A percentile compares a stretch with the other conserved stretches of the same genome.
phyloP scores from a whole-genome alignment of 2,113 vertebrate species.

The Trogon surrucura region DNA sequence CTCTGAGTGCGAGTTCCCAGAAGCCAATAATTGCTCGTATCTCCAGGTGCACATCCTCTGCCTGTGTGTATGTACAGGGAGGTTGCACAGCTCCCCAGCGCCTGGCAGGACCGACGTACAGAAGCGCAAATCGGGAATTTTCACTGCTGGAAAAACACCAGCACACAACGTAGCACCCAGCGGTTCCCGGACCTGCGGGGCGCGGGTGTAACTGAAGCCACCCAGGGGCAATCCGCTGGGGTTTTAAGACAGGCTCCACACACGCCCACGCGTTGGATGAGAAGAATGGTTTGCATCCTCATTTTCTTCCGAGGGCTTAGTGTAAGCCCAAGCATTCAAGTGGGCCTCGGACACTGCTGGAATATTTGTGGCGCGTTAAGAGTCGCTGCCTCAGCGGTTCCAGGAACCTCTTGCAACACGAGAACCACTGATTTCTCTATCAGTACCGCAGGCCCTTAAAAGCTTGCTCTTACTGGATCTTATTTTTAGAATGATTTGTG shows the following conservation, averaged over 20 bases:
- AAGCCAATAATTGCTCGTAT: not conserved
- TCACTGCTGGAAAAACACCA: not conserved
- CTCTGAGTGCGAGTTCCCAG: not conserved
- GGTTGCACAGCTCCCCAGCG: not conserved
- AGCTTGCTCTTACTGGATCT: not conserved
- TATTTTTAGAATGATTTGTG: not conserved
- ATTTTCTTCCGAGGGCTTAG: not conserved
- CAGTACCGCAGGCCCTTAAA: not conserved
- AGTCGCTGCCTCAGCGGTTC: not conserved
- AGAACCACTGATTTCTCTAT: not conserved
- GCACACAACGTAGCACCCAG: no score
- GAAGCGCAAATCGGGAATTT: not conserved
- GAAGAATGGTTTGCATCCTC: not conserved
- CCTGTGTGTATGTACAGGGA: fast-evolving
- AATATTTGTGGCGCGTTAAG: fast-evolving
- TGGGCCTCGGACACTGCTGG: not conserved
- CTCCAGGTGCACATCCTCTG: fast-evolving
- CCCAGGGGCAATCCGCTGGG: fast-evolving
- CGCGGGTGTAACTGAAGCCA: fast-evolving
- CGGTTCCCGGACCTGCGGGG: fast-evolving
- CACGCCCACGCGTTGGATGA: fast-evolving
- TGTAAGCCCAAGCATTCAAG: not conserved
- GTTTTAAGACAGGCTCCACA: not conserved
- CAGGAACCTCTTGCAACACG: not conserved
- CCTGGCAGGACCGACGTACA: fast-evolving